Base-by-base conservation (phyloP, 2,888 invertebrate genomes). In the Mimumesa dahlbomi region DNA sequence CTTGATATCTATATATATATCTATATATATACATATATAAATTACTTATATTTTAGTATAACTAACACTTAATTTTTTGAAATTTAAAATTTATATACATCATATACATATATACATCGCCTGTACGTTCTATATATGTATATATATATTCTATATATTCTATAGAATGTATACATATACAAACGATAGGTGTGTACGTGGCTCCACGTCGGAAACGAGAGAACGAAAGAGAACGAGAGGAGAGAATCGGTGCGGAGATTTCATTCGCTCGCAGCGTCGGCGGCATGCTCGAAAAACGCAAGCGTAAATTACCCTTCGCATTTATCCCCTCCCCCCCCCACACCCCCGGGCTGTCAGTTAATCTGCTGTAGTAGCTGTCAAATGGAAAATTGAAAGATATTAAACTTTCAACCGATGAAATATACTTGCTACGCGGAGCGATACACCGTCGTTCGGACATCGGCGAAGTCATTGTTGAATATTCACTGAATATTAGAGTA, bases 271-370 rank as follows among this genome's bases (percentile, higher is more conserved):
- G 50, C 19, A 48, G 53, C 29, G 29, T 56, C 58, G 42, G 56
- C 48, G 64, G 31, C 48, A 31, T 62, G 16, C 36, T 43, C 50
- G 43, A 50, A 61, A 72, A 62, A 25, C 40, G 59, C 45, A 42
- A 42, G 43, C 62, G 62, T 69, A 59, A 76, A 76, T 76, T 73
- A 76, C 42, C 7, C 31, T 58, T 63, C 52, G 62, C 46, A n/a
- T n/a, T n/a, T n/a, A n/a, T n/a, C n/a, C n/a, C n/a, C n/a, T n/a
- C n/a, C n/a, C n/a, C n/a, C n/a, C n/a, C n/a, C n/a, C n/a, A n/a
- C n/a, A n/a, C n/a, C 34, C 11, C 25, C 5, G 22, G 14, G 36
- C 64, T 29, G 68, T 72, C 64, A 53, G 43, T 62, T 61, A 65
- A 62, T 65, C 54, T 31, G 57, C 46, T n/a, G 13, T 48, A 29